phyloP scores from a whole-genome alignment of 1,140 invertebrate genomes.

The Lordiphosa collinella region DNA sequence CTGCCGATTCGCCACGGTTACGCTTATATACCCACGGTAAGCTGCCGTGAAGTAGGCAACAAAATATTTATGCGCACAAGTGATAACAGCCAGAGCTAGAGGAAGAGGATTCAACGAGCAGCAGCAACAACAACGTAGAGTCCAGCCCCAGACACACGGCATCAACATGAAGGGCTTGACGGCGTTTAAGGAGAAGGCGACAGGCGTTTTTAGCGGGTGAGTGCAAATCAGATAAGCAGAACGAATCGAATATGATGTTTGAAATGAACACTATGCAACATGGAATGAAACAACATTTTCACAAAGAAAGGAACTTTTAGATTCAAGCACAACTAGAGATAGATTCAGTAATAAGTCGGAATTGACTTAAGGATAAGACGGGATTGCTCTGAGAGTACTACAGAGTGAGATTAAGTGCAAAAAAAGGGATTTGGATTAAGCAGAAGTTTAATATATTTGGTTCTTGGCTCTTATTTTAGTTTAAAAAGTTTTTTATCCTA shows the following conservation, averaged over 20 bases:
- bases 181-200: slow-evolving; percentile 77
- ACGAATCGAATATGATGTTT: slow-evolving; percentile 32
- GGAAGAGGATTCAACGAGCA: slow-evolving; percentile 11
- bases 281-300: too few relatives aligned
- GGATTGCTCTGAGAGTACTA: too few relatives aligned
- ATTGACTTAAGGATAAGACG: too few relatives aligned
- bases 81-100: slow-evolving; percentile 51
- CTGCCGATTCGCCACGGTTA: slow-evolving; percentile 60
- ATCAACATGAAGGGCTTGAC: slow-evolving; percentile 75
- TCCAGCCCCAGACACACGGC: slow-evolving; percentile 25
- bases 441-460: too few relatives aligned
- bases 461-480: too few relatives aligned
- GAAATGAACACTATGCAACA: background rate
- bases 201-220: slow-evolving; percentile 75
- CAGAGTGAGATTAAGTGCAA: too few relatives aligned
- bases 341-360: too few relatives aligned
- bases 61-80: slow-evolving; percentile 72
- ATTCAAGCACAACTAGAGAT: too few relatives aligned
- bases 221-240: slow-evolving; percentile 27
- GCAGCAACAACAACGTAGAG: slow-evolving; percentile 25
- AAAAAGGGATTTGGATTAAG: too few relatives aligned
- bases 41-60: slow-evolving; percentile 64
- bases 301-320: too few relatives aligned
- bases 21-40: slow-evolving; percentile 37
- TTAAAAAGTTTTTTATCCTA: too few relatives aligned